Evolutionary conservation across 1,140 invertebrate genomes (phyloP).

Genomic region (Holcopasites calliopsidis): DNA sequence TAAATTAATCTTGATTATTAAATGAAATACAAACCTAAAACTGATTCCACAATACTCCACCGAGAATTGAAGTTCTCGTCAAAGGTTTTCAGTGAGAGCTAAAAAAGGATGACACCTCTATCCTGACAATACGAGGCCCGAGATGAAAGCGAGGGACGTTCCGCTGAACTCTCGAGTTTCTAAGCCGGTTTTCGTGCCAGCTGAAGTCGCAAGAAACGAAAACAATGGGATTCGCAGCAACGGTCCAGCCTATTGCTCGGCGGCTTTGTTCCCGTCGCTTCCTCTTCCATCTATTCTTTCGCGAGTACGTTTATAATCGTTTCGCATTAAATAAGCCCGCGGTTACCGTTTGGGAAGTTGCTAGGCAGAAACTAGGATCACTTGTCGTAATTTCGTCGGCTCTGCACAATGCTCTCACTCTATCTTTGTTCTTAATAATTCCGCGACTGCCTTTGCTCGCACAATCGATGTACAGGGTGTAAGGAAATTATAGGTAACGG

Average conservation of each 20-base stretch:
- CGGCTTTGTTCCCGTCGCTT: slow-evolving; percentile 21
- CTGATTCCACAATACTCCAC: too few relatives aligned
- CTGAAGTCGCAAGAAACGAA: slow-evolving; percentile 11
- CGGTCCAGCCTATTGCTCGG: slow-evolving; percentile 37
- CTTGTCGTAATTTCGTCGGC: slow-evolving; percentile 51
- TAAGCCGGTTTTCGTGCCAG: slow-evolving; percentile 23
- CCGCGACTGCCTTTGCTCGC: slow-evolving; percentile 20
- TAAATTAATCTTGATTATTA: too few relatives aligned
- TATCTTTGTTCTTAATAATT: slow-evolving; percentile 48
- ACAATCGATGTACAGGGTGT: too few relatives aligned
- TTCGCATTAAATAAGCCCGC: slow-evolving; percentile 60
- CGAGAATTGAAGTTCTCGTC: too few relatives aligned
- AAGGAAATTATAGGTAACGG: too few relatives aligned
- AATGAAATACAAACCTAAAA: too few relatives aligned
- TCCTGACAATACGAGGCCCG: neutral
- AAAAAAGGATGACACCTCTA: neutral
- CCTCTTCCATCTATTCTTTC: slow-evolving; percentile 37
- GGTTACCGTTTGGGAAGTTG: slow-evolving; percentile 30
- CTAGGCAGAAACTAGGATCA: slow-evolving; percentile 30
- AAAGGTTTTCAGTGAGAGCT: too few relatives aligned
- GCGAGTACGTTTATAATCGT: slow-evolving; percentile 62
- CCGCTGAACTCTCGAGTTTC: neutral
- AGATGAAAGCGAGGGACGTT: neutral
- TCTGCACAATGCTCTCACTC: neutral
- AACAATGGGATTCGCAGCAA: slow-evolving; percentile 48